Evolutionary conservation across 1,140 invertebrate genomes (phyloP).

Genomic region (Marisa cornuarietis): DNA sequence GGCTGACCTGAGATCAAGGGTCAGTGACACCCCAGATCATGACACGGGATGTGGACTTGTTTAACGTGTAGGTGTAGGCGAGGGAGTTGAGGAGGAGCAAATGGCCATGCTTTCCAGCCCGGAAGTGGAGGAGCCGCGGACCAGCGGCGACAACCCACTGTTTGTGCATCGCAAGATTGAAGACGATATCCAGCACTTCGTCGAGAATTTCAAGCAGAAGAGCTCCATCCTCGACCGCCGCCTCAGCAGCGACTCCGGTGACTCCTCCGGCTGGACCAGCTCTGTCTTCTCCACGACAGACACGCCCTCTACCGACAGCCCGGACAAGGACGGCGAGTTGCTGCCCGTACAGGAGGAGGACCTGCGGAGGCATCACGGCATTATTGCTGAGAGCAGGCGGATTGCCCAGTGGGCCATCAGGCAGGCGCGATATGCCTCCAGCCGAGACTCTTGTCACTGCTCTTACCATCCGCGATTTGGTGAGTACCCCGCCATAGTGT

Average conservation of each 20-base stretch:
- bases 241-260: slow-evolving; percentile 35
- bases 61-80: neutral
- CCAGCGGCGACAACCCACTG: slow-evolving; percentile 19
- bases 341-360: slow-evolving; percentile 10
- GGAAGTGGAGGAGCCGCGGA: slow-evolving; percentile 18
- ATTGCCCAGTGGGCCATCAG: slow-evolving; percentile 36
- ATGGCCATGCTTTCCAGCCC: slow-evolving; percentile 33
- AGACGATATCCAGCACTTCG: slow-evolving; percentile 50
- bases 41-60: neutral
- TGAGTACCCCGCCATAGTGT: neutral
- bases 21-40: neutral
- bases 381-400: slow-evolving; percentile 38
- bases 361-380: slow-evolving; percentile 26
- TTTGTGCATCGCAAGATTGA: slow-evolving; percentile 36
- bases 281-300: slow-evolving; percentile 37
- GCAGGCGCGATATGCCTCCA: slow-evolving; percentile 23
- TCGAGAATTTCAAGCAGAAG: slow-evolving; percentile 51
- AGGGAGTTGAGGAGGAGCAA: neutral
- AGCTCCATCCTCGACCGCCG: slow-evolving; percentile 40
- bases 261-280: slow-evolving; percentile 39
- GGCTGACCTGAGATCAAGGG: neutral
- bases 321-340: slow-evolving; percentile 32
- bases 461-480: slow-evolving; percentile 23
- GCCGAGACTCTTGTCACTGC: slow-evolving; percentile 19
- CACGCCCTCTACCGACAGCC: slow-evolving; percentile 41